These are phyloP conservation scores for Cossypha polioptera DNA, from an alignment of 2,797 vertebrate species.

Conservation along the genomic window DNA sequence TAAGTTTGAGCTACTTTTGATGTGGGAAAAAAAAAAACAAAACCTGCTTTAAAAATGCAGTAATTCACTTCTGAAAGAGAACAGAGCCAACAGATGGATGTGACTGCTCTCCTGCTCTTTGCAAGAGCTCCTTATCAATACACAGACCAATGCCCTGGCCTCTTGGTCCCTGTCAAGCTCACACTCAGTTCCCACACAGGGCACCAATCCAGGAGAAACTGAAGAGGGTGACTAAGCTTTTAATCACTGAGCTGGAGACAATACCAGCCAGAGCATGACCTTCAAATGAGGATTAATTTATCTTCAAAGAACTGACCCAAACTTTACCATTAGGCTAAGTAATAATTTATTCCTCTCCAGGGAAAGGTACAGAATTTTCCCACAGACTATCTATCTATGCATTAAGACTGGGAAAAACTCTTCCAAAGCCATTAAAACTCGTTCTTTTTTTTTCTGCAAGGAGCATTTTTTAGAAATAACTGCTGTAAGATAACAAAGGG, in stretches of 20 bases:
- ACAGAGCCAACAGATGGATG: neutral
- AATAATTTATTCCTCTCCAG: neutral
- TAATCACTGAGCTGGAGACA: neutral
- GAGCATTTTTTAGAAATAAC: neutral
- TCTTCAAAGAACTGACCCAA: conserved; percentile 16
- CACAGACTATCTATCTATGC: neutral
- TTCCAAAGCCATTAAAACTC: neutral
- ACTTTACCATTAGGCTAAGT: neutral
- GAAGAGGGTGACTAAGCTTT: conserved; percentile 2
- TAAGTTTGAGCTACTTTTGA: neutral
- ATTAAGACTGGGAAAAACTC: neutral
- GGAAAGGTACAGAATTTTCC: neutral
- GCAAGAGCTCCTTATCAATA: neutral
- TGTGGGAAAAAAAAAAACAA: neutral
- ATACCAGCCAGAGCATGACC: neutral
- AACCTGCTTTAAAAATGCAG: neutral
- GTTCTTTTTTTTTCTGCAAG: neutral
- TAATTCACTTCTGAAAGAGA: neutral
- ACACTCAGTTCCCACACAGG: neutral
- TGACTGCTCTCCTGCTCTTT: neutral
- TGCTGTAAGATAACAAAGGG: neutral
- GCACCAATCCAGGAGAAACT: neutral
- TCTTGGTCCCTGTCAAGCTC: neutral
- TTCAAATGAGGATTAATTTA: neutral
- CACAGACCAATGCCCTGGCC: neutral